Evolutionary conservation across 2,113 vertebrate genomes (phyloP).

Genomic region (Manacus vitellinus): DNA sequence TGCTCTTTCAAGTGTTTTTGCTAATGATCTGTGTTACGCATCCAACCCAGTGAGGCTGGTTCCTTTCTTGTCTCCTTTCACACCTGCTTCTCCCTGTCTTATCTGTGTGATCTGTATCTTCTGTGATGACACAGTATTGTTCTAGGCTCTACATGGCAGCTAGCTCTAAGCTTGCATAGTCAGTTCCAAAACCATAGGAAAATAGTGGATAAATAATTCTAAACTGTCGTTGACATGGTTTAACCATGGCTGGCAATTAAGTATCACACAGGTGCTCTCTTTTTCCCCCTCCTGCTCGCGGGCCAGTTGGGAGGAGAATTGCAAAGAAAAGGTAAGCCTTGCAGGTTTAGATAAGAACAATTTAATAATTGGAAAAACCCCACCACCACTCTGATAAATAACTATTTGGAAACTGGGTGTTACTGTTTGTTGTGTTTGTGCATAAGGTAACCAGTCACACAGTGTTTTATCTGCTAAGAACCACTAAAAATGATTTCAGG

Average conservation of each 20-base stretch:
- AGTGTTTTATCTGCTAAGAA: background rate
- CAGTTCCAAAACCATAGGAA: background rate
- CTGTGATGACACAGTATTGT: background rate
- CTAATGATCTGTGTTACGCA: background rate
- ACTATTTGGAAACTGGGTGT: background rate
- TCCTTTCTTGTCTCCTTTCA: background rate
- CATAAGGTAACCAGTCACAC: background rate
- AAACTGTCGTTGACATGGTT: background rate
- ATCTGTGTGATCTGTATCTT: background rate
- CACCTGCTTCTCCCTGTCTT: background rate
- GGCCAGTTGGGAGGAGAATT: background rate
- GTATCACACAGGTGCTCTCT: background rate
- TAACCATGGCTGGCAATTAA: background rate
- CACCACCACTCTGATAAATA: background rate
- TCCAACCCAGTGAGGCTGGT: background rate
- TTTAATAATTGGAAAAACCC: background rate
- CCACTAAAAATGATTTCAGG: background rate
- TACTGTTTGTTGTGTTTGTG: background rate
- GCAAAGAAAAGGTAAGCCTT: background rate
- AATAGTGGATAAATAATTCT: background rate
- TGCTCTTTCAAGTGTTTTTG: background rate
- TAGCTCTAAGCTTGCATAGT: background rate
- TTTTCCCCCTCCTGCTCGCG: background rate
- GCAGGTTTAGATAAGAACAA: background rate
- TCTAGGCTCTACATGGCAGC: background rate